Evolutionary conservation across 2,113 vertebrate genomes (phyloP).

Genomic region (Cavia porcellus): DNA sequence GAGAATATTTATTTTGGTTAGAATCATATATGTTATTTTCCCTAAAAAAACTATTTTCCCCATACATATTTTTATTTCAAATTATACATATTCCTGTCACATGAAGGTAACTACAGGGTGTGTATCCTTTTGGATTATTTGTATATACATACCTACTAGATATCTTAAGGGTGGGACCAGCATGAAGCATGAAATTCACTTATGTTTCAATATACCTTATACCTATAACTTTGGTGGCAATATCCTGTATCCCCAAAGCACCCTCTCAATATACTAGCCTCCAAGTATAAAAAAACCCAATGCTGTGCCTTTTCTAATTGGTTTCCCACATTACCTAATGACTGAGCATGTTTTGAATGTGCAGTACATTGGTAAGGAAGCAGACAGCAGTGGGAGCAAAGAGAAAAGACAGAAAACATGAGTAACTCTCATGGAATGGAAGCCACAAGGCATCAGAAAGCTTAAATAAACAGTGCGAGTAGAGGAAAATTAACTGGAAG

Average conservation of each 20-base stretch:
- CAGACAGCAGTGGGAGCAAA: background rate
- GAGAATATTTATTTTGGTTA: constrained; percentile 9
- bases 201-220: background rate
- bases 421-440: constrained; percentile 5
- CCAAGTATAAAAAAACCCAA: background rate
- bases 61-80: background rate
- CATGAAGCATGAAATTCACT: background rate
- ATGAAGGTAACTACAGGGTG: background rate
- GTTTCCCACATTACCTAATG: background rate
- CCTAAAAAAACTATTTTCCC: background rate
- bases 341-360: background rate
- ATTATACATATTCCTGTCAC: background rate
- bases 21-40: background rate
- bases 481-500: background rate
- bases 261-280: background rate
- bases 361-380: background rate
- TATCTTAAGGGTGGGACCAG: background rate
- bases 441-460: background rate
- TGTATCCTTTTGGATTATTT: background rate
- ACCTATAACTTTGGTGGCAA: background rate
- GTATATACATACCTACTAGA: background rate
- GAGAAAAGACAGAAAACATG: background rate
- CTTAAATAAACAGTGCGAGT: background rate
- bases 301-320: background rate
- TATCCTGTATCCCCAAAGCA: background rate